phyloP scores from a whole-genome alignment of 2,888 invertebrate genomes.

The Microdon myrmicae region DNA sequence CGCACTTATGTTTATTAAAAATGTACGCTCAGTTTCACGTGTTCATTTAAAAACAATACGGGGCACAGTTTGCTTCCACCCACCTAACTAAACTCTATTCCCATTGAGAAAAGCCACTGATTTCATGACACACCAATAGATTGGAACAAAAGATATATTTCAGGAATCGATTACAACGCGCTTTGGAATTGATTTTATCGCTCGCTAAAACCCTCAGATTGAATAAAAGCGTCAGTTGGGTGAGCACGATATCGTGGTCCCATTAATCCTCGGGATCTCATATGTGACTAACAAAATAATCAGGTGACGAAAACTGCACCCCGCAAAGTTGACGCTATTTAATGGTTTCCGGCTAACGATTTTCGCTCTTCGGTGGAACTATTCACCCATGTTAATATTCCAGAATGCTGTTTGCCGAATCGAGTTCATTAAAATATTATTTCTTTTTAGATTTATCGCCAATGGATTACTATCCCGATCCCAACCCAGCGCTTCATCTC shows the following conservation, averaged over 20 bases:
- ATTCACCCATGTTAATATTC: not conserved
- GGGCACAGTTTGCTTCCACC: no score
- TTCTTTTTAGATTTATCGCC: conserved; percentile 63
- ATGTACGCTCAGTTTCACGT: conserved; percentile 11
- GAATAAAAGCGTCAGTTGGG: conserved; percentile 13
- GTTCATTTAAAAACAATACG: not conserved
- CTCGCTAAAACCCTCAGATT: conserved; percentile 3
- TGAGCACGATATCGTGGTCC: not conserved
- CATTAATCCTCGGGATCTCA: conserved; percentile 19
- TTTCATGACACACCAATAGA: no score
- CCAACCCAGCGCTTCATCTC: conserved; percentile 76
- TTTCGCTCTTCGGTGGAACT: no score
- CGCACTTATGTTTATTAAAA: conserved; percentile 32
- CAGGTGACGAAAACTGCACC: conserved; percentile 9
- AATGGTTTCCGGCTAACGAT: no score
- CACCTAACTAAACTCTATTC: no score
- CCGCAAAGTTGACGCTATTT: no score
- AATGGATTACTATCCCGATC: conserved; percentile 65
- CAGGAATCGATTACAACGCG: conserved; percentile 32
- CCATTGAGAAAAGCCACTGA: no score
- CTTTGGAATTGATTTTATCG: conserved; percentile 19
- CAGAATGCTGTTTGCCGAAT: conserved; percentile 6
- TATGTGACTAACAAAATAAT: conserved; percentile 16
- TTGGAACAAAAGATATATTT: no score
- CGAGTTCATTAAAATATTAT: conserved; percentile 30